Evolutionary conservation across 2,113 vertebrate genomes (phyloP).

Genomic region (Nesogale talazaci): DNA sequence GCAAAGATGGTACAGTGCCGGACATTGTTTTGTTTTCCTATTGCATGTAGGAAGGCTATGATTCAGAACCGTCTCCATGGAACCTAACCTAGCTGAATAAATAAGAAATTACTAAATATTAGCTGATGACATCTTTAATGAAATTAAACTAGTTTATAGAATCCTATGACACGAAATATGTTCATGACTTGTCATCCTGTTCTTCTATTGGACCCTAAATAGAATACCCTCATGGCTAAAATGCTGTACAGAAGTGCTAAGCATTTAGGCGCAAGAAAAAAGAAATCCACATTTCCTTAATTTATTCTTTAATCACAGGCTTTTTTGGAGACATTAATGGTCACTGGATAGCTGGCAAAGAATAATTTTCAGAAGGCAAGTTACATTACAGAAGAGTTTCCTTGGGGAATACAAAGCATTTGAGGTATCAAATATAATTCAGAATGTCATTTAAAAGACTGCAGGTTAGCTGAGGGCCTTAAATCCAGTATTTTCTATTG

Average conservation of each 20-base stretch:
- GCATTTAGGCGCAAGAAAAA: background rate
- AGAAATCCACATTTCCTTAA: background rate
- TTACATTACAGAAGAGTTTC: background rate
- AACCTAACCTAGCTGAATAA: no score
- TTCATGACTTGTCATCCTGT: no score
- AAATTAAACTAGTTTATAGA: background rate
- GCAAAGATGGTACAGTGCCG: no score
- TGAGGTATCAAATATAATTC: background rate
- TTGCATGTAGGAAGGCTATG: no score
- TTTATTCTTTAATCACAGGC: background rate
- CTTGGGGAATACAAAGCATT: background rate
- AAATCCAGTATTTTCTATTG: background rate
- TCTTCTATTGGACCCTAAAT: no score
- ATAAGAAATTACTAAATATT: background rate
- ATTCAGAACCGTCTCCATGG: no score
- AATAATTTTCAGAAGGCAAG: background rate
- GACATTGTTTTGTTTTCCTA: no score
- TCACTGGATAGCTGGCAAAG: background rate
- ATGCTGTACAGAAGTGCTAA: no score
- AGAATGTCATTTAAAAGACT: background rate
- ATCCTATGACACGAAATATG: no score
- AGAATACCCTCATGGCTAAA: no score
- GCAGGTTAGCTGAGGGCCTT: background rate
- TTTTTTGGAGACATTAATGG: background rate
- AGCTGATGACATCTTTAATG: background rate